Evolutionary conservation across 2,888 invertebrate species (phyloP).

Genomic region (Stenotaenia linearis): DNA sequence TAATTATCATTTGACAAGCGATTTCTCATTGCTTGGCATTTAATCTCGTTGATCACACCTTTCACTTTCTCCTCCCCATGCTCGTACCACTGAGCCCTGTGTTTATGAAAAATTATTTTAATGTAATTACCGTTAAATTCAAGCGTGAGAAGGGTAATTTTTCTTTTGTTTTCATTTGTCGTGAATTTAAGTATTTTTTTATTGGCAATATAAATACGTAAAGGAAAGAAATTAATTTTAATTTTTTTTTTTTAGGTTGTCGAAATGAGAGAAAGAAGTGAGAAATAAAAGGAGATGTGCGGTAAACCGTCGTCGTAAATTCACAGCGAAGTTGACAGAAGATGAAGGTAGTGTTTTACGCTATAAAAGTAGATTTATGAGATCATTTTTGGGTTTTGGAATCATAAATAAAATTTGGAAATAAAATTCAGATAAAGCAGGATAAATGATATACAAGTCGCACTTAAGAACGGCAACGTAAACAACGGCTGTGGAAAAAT

Average conservation of each 20-base stretch:
- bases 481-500: background rate
- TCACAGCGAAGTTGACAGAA: background rate
- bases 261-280: background rate
- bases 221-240: background rate
- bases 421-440: background rate
- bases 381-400: background rate
- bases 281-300: background rate
- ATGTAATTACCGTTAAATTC: background rate
- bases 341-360: background rate
- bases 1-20: conserved; percentile 13
- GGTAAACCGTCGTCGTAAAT: background rate
- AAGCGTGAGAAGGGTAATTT: background rate
- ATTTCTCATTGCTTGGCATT: conserved; percentile 16
- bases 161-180: too few species aligned
- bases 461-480: background rate
- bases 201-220: too few species aligned
- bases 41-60: conserved; percentile 12
- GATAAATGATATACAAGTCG: background rate
- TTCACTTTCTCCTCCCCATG: background rate
- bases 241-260: background rate
- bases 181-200: background rate
- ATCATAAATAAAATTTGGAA: conserved; percentile 12
- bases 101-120: background rate
- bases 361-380: conserved; percentile 2
- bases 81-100: background rate